Evolutionary conservation across 2,113 vertebrate species (phyloP).

Genomic region (Glareola pratincola): DNA sequence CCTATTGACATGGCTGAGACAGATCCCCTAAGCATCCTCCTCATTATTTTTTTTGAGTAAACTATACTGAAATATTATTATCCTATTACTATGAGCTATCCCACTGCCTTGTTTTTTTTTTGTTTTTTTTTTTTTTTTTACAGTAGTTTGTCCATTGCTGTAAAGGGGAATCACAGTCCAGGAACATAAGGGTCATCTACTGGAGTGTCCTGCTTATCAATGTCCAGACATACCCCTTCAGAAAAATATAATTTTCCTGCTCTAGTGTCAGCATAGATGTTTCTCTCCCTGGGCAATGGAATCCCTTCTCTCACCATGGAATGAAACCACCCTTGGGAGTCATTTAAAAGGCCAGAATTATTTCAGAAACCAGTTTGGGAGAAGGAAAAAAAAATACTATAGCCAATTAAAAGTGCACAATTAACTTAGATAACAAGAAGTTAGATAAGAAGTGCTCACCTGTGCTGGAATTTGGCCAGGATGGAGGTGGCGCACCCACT

Average conservation of each 20-base stretch:
- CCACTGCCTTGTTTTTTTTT: too few relatives aligned
- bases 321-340: not conserved
- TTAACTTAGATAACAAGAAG: not conserved
- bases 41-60: not conserved
- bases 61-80: not conserved
- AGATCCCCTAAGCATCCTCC: not conserved
- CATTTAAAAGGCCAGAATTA: not conserved
- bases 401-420: not conserved
- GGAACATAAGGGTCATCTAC: not conserved
- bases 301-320: not conserved
- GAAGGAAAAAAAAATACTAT: not conserved
- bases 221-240: not conserved
- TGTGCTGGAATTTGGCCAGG: not conserved
- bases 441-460: not conserved
- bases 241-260: fast-evolving
- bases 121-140: not conserved
- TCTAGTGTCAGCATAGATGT: not conserved
- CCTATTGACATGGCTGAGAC: not conserved
- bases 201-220: not conserved
- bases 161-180: not conserved
- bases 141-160: not conserved
- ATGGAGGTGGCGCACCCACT: not conserved
- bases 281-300: not conserved
- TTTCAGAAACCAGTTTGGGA: not conserved
- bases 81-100: not conserved